These are phyloP conservation scores for Cyrtodaria siliqua DNA, from an alignment of 2,888 invertebrate species.

Conservation along the genomic window DNA sequence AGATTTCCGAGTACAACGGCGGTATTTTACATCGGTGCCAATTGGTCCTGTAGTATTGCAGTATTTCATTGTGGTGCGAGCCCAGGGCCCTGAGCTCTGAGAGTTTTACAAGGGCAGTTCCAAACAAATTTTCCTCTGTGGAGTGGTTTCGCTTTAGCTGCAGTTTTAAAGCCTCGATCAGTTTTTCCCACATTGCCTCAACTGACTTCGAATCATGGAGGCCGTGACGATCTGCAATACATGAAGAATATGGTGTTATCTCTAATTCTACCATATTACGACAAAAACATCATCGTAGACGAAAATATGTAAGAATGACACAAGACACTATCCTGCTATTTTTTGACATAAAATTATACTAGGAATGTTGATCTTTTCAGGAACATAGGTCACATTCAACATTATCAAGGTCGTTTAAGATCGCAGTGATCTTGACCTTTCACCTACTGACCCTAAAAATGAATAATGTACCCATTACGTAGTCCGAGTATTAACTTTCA, in stretches of 20 bases:
- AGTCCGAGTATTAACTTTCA: too few relatives aligned
- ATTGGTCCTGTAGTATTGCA: conserved; percentile 94
- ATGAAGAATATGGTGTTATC: not conserved
- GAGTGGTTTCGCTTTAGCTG: conserved; percentile 90
- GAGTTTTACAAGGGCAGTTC: conserved; percentile 89
- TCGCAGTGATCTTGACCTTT: too few relatives aligned
- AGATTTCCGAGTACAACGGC: conserved; percentile 97
- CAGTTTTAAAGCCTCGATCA: conserved; percentile 95
- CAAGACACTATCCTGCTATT: too few relatives aligned
- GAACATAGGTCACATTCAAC: too few relatives aligned
- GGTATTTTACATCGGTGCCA: conserved; percentile 93
- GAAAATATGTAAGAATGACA: too few relatives aligned
- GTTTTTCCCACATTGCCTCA: conserved; percentile 92
- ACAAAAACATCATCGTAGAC: too few relatives aligned
- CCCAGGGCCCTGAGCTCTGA: conserved; percentile 94
- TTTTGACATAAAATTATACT: too few relatives aligned
- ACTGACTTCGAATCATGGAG: conserved; percentile 93
- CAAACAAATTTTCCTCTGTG: conserved; percentile 88
- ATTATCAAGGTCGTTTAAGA: too few relatives aligned
- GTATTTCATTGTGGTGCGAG: conserved; percentile 90
- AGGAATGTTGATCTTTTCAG: too few relatives aligned
- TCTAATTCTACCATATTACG: too few relatives aligned
- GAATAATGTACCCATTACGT: too few relatives aligned
- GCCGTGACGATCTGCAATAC: conserved; percentile 90
- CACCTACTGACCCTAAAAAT: too few relatives aligned